Base-by-base conservation (phyloP, 2,888 invertebrate genomes). In the Caenorhabditis becei region DNA sequence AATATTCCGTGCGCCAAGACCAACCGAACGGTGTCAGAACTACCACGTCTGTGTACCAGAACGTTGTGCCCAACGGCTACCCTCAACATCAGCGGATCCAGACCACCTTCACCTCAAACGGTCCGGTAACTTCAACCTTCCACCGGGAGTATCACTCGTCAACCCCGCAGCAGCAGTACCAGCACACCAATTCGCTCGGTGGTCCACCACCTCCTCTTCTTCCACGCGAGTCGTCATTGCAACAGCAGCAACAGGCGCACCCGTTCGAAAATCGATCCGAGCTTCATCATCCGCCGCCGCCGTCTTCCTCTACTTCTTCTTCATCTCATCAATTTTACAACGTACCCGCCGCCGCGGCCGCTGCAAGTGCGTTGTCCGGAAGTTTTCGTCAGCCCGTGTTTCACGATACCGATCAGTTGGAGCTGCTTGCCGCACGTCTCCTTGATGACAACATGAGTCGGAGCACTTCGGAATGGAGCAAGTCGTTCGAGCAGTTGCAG, bases 391-490 rank as follows among this genome's bases (percentile, higher is more conserved):
- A 75, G 51, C 65, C 77, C 58, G 69, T 77, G 77, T 72, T 72
- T 59, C 69, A 62, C 61, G 77, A 77, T 62, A 44, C 75, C 23
- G 71, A 79, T 56, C 77, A 77, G 28, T 67, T 83, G 51, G 83
- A 83, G n/a, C 26, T 77, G 20, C 51, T 83, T 77, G 80, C 80
- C 24, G 72, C 65, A 63, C 77, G 69, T 41, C 67, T 83, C 28
- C 83, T 83, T 66, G 87, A 85, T 75, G 87, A 87, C 80, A 83
- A 84, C 28, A 89, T 89, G 89, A 85, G 80, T 66, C 83, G 85
- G 2, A 83, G 88, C 18, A 89, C 89, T 14, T 74, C 83, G 8
- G 87, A 87, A 74, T 89, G 89, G 89, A 77, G 82, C 58, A 84
- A 83, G 24, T 83, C 85, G 7, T 89, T 89, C 71, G 86, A 78